A percentile compares a stretch with the other conserved stretches of the same genome.
Conservation (phyloP, 2,797 vertebrate species). For the Sebastolobus alascanus region DNA sequence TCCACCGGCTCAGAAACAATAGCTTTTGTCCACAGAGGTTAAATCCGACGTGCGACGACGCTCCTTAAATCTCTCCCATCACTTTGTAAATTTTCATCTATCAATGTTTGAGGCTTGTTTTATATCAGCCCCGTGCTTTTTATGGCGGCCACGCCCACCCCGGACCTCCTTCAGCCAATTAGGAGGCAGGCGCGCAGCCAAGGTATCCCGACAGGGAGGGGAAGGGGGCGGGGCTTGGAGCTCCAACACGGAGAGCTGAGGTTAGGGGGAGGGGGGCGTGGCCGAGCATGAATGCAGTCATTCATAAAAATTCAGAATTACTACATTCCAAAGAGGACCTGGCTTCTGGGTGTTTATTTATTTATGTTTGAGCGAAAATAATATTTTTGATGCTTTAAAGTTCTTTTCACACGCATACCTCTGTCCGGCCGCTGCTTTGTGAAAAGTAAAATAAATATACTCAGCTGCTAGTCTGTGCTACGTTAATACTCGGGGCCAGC, state of each 20-base stretch:
- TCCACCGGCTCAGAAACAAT: conserved; percentile 37
- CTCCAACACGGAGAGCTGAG: conserved; percentile 26
- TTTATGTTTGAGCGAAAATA: conserved; percentile 79
- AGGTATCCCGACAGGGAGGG: conserved; percentile 42
- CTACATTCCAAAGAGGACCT: conserved; percentile 82
- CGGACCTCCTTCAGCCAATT: conserved; percentile 71
- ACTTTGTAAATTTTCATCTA: conserved; percentile 57
- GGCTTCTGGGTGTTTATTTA: conserved; percentile 82
- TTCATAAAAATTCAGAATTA: conserved; percentile 88
- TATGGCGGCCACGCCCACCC: conserved; percentile 69
- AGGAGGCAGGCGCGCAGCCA: conserved; percentile 61
- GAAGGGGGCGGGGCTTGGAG: conserved; percentile 41
- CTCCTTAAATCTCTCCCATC: conserved; percentile 43
- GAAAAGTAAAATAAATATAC: conserved; percentile 79
- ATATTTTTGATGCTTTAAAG: conserved; percentile 84
- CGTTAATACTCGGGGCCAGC: conserved; percentile 64
- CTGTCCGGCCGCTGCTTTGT: conserved; percentile 78
- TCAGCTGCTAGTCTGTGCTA: conserved; percentile 76
- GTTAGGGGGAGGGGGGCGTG: conserved; percentile 69
- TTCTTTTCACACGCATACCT: conserved; percentile 78
- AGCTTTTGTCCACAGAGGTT: conserved; percentile 54
- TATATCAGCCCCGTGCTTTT: conserved; percentile 72
- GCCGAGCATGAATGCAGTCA: conserved; percentile 86
- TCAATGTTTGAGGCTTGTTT: conserved; percentile 51
- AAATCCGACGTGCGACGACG: conserved; percentile 51